Base-by-base conservation (phyloP, 92 coral and sea anemone species). In the Pocillopora grandis region DNA sequence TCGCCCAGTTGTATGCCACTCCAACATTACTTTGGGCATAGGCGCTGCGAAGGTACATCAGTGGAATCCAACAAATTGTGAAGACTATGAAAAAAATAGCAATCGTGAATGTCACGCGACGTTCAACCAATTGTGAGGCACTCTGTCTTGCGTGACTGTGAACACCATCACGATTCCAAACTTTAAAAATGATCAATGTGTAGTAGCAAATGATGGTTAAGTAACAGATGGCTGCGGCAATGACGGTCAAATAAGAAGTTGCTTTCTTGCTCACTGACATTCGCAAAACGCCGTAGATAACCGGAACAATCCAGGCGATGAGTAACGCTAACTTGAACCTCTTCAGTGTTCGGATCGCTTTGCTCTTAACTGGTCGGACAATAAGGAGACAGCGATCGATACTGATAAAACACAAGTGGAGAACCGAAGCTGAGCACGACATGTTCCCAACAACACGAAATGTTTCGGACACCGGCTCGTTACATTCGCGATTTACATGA, bases 21-120 rank as follows among this genome's bases (percentile, higher is more conserved):
- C 95, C 94, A 23, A 85, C 83, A 64, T 90, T 87, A 16, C 77
- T 66, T 37, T 88, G 87, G 12, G 93, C 93, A 60, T 77, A 66
- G 59, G 37, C 75, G 61, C 89, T 77, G 31, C 98, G 90, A 80
- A 94, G 71, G 33, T 80, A 79, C 71, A 94, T 82, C 16, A 94
- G 77, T 0, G 98, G 98, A 58, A 92, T 76, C 98, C 98, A 94
- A 42, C 86, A 80, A 5, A 93, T 37, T 0, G 91, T 87, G 81
- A 91, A 91, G 5, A 93, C 88, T 1, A 81, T 72, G 72, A 93
- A 90, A 57, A 93, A 93, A 66, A 93, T 76, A 35, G 91, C 95
- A 62, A 93, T 82, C 65, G 97, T 93, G 84, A 91, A 86, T 76
- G 97, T 92, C 62, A 93, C 95, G 58, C 97, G 97, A 68, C 95